Evolutionary conservation across 2,888 invertebrate genomes (phyloP).

Genomic region (Merodon equestris): DNA sequence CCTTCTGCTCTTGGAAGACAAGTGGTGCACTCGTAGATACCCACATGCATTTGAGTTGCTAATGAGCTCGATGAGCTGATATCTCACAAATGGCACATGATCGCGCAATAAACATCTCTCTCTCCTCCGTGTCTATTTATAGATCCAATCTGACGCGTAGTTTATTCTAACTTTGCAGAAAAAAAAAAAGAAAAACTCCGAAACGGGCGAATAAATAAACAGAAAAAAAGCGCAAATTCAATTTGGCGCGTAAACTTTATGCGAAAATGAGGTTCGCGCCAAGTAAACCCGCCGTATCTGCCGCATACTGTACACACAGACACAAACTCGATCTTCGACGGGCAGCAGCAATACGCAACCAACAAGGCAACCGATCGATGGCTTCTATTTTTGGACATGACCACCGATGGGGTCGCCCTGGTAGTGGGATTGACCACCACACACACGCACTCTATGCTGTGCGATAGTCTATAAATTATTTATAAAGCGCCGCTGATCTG

Average conservation of each 20-base stretch:
- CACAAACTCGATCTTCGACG: neutral
- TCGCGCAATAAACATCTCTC: slow-evolving; percentile 60
- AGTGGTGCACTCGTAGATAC: no score
- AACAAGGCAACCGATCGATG: slow-evolving; percentile 34
- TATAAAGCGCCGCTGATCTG: slow-evolving; percentile 56
- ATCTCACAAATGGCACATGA: slow-evolving; percentile 58
- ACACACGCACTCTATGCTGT: slow-evolving; percentile 31
- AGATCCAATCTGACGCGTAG: slow-evolving; percentile 42
- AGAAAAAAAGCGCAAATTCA: slow-evolving; percentile 42
- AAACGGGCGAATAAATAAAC: slow-evolving; percentile 15
- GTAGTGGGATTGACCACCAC: slow-evolving; percentile 66
- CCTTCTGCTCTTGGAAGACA: no score
- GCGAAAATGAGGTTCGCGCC: slow-evolving; percentile 63
- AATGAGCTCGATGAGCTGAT: slow-evolving; percentile 61
- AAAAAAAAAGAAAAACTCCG: slow-evolving; percentile 2
- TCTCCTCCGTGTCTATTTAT: slow-evolving; percentile 43
- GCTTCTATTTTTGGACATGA: slow-evolving; percentile 67
- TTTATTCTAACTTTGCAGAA: slow-evolving; percentile 12
- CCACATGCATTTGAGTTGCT: slow-evolving; percentile 12
- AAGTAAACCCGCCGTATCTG: slow-evolving; percentile 35
- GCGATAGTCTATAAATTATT: slow-evolving; percentile 65
- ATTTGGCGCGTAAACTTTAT: slow-evolving; percentile 43
- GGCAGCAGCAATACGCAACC: neutral
- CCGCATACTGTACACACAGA: slow-evolving; percentile 10
- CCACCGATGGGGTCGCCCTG: slow-evolving; percentile 64